Conservation (phyloP, 2,113 vertebrate genomes). For the Engraulis encrasicolus region DNA sequence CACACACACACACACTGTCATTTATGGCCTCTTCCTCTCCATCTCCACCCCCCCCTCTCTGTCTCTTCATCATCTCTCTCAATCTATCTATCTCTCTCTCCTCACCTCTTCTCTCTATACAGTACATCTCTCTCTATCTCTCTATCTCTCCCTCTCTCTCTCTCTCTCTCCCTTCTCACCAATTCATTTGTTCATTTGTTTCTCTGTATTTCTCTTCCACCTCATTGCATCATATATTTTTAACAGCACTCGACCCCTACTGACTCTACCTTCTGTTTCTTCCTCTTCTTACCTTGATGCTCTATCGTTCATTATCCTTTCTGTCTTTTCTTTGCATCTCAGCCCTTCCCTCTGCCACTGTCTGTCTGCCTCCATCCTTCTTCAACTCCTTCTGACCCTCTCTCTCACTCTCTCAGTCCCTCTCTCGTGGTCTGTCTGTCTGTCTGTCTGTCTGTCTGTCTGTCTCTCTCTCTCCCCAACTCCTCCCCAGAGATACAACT, state of each 20-base stretch:
- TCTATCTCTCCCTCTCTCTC: constrained; percentile 6
- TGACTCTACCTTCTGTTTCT: too few species aligned
- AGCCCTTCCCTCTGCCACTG: too few species aligned
- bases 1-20: too few species aligned
- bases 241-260: too few species aligned
- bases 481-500: neutral
- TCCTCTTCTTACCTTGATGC: too few species aligned
- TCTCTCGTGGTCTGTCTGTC: neutral
- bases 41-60: too few species aligned
- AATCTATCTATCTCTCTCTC: neutral
- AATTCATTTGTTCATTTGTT: too few species aligned
- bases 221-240: too few species aligned
- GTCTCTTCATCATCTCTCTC: neutral
- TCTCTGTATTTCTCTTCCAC: too few species aligned
- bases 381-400: constrained; percentile 9
- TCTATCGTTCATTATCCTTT: neutral
- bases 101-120: neutral
- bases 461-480: neutral
- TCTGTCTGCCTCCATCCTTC: neutral
- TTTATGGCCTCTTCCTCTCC: too few species aligned
- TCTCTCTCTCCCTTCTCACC: neutral
- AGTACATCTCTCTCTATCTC: too few species aligned
- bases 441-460: too few species aligned
- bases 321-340: neutral
- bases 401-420: neutral